phyloP scores from a whole-genome alignment of 2,113 vertebrate genomes.

The Channa maculata region DNA sequence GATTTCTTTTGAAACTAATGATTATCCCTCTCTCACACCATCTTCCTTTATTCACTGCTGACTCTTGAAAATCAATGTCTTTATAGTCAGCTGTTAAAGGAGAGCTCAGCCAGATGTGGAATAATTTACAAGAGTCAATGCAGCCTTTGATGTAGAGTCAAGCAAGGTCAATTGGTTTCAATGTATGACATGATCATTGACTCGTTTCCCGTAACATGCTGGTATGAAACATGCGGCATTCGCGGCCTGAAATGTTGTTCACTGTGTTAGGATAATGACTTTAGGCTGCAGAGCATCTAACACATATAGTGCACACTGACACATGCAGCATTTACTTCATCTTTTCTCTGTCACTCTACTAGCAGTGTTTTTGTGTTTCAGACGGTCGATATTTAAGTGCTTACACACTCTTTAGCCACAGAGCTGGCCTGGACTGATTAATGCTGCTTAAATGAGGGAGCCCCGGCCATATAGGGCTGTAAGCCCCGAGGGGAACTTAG shows the following conservation, averaged over 20 bases:
- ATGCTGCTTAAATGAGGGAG: slow-evolving; percentile 26
- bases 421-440: slow-evolving; percentile 49
- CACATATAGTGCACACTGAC: slow-evolving; percentile 7
- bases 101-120: slow-evolving; percentile 47
- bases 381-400: slow-evolving; percentile 52
- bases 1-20: neutral
- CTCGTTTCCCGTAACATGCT: slow-evolving; percentile 45
- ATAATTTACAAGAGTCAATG: slow-evolving; percentile 58
- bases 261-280: slow-evolving; percentile 31
- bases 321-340: slow-evolving; percentile 41
- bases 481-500: slow-evolving; percentile 28
- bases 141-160: slow-evolving; percentile 66
- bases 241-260: slow-evolving; percentile 34
- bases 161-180: slow-evolving; percentile 60
- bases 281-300: slow-evolving; percentile 35
- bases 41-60: slow-evolving; percentile 37
- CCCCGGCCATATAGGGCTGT: slow-evolving; percentile 13
- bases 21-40: slow-evolving; percentile 2
- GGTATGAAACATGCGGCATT: slow-evolving; percentile 46
- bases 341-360: slow-evolving; percentile 39
- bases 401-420: slow-evolving; percentile 58
- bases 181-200: slow-evolving; percentile 62
- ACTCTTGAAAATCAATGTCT: slow-evolving; percentile 51
- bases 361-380: slow-evolving; percentile 52
- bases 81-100: slow-evolving; percentile 41